Conservation (phyloP, 2,113 vertebrate species). For the Thunnus maccoyii region DNA sequence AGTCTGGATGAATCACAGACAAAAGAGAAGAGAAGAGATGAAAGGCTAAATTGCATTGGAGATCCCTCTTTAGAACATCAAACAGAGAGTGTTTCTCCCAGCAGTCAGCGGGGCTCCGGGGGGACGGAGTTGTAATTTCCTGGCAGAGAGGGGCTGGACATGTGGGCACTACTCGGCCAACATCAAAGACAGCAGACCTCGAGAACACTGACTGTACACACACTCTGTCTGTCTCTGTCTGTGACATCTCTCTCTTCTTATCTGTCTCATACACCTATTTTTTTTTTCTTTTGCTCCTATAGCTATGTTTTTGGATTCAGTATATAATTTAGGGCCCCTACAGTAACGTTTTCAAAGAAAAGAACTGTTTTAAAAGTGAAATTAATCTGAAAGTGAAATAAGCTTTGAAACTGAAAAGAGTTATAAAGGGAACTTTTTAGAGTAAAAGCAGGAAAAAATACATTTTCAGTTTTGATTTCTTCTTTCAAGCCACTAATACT, state of each 20-base stretch:
- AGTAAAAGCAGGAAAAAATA: neutral
- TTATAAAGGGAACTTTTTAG: neutral
- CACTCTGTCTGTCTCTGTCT: constrained; percentile 59
- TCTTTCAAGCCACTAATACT: neutral
- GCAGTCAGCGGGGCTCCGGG: constrained; percentile 81
- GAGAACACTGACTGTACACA: constrained; percentile 60
- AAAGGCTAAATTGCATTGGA: constrained; percentile 84
- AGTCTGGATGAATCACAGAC: constrained; percentile 81
- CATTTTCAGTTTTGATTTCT: constrained; percentile 33
- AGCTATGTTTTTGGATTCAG: constrained; percentile 16
- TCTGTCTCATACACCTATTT: constrained; percentile 28
- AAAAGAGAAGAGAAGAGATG: constrained; percentile 79
- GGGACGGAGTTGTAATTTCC: constrained; percentile 84
- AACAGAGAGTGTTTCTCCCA: constrained; percentile 78
- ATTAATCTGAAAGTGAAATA: constrained; percentile 24
- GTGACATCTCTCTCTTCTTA: constrained; percentile 63
- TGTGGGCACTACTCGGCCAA: constrained; percentile 79
- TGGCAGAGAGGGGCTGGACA: constrained; percentile 83
- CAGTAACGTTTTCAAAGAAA: neutral
- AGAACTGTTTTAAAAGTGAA: neutral
- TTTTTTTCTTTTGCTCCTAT: constrained; percentile 1
- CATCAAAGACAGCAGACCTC: constrained; percentile 80
- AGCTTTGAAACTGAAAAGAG: constrained; percentile 12
- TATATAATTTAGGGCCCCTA: neutral
- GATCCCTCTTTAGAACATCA: constrained; percentile 86